Percentiles rank a stretch among this genome's conserved stretches.
phyloP scores from a whole-genome alignment of 92 coral and sea anemone genomes.

The Epizoanthus fatuus region DNA sequence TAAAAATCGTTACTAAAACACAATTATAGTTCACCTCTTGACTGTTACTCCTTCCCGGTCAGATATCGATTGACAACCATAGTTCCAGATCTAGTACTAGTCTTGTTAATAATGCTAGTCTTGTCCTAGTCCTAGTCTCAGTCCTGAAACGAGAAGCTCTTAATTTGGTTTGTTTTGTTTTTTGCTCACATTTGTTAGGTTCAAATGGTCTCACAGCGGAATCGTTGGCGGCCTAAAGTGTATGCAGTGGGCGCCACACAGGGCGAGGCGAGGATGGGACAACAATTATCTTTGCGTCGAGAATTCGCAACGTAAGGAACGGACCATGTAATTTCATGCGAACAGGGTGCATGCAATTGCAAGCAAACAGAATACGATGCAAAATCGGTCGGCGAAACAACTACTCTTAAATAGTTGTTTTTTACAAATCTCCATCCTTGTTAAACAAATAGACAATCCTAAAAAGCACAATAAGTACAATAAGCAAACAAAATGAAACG shows the following conservation, averaged over 20 bases:
- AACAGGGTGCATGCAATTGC: not conserved
- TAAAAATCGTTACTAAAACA: too few relatives aligned
- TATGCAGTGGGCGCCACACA: not conserved
- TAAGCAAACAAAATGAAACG: too few relatives aligned
- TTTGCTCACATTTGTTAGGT: not conserved
- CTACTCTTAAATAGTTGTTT: too few relatives aligned
- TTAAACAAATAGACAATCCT: too few relatives aligned
- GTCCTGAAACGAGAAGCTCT: not conserved
- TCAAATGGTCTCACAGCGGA: constrained; percentile 34
- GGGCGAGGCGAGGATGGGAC: constrained; percentile 18
- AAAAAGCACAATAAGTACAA: too few relatives aligned
- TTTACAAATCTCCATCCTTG: too few relatives aligned
- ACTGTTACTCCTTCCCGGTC: too few relatives aligned
- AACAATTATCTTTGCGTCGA: constrained; percentile 26
- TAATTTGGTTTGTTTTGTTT: not conserved
- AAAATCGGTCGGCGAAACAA: too few relatives aligned
- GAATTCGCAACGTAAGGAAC: not conserved
- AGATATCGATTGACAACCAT: too few relatives aligned
- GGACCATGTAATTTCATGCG: not conserved
- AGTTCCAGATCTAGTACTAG: too few relatives aligned
- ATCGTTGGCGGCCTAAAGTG: constrained; percentile 14
- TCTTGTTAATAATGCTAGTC: not conserved
- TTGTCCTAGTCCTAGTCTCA: not conserved
- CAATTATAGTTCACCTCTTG: too few relatives aligned
- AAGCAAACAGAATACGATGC: not conserved